phyloP scores from a whole-genome alignment of 2,113 vertebrate genomes.

The Pluvialis apricaria region DNA sequence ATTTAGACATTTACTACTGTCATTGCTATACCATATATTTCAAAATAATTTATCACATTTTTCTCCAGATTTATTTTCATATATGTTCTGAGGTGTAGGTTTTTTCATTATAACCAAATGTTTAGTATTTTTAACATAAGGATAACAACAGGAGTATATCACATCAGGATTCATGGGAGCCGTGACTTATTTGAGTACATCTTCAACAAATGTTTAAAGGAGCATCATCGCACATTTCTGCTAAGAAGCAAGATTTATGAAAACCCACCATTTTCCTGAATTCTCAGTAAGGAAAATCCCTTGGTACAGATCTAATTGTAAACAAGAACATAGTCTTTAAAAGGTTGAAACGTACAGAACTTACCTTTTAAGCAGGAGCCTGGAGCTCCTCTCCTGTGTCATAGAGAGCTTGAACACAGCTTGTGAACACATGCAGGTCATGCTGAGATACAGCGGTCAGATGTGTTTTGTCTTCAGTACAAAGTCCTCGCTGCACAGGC shows the following conservation, averaged over 20 bases:
- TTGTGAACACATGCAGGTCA: neutral
- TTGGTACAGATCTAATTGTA: neutral
- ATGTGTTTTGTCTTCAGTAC: neutral
- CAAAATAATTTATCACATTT: neutral
- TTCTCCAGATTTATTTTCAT: neutral
- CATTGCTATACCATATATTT: neutral
- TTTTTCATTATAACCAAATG: neutral
- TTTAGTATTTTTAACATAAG: neutral
- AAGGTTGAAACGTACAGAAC: neutral
- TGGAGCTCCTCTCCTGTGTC: neutral
- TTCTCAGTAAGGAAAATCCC: neutral
- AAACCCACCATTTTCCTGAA: neutral
- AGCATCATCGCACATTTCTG: fast-evolving
- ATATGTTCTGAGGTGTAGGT: neutral
- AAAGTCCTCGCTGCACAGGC: neutral
- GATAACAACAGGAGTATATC: neutral
- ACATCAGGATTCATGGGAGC: neutral
- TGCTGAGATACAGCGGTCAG: neutral
- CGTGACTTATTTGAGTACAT: neutral
- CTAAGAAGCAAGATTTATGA: neutral
- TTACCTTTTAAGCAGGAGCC: neutral
- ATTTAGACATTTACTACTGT: neutral
- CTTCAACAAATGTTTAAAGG: neutral
- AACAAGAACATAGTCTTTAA: neutral
- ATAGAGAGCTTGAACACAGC: neutral